phyloP scores from a whole-genome alignment of 1,140 invertebrate species.

The Laupala kohalensis region DNA sequence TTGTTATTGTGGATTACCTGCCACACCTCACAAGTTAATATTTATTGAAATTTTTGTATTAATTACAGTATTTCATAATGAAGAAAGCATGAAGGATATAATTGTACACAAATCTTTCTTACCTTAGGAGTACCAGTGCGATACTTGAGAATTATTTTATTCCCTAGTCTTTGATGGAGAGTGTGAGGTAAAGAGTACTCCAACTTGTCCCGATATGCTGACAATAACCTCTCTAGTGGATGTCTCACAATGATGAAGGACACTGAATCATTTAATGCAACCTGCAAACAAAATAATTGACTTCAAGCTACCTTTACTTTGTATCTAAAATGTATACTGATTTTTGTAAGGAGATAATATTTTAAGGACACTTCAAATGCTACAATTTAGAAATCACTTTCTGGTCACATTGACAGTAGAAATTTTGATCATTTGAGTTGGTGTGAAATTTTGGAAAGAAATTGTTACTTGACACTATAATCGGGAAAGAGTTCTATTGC shows the following conservation, averaged over 20 bases:
- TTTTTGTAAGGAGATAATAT: neutral
- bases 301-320: no score
- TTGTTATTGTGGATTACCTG: no score
- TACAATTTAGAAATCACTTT: neutral
- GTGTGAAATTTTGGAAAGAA: no score
- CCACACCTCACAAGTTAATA: no score
- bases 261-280: constrained; percentile 49
- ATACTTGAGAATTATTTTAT: constrained; percentile 59
- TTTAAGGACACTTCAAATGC: neutral
- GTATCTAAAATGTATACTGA: neutral
- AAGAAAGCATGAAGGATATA: neutral
- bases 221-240: constrained; percentile 76
- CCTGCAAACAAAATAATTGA: constrained; percentile 27
- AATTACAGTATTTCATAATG: neutral
- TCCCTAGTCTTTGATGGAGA: constrained; percentile 62
- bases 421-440: no score
- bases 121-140: constrained; percentile 25
- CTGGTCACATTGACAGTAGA: neutral
- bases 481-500: no score
- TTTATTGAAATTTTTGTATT: neutral
- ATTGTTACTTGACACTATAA: no score
- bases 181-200: constrained; percentile 66
- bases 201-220: constrained; percentile 81
- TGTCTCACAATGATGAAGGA: constrained; percentile 79
- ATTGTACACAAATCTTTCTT: neutral